Evolutionary conservation across 1,140 invertebrate genomes (phyloP), one percentile per base, ranked within the genome.

Genomic region (Pachyrhynchus sulphureomaculatus): DNA sequence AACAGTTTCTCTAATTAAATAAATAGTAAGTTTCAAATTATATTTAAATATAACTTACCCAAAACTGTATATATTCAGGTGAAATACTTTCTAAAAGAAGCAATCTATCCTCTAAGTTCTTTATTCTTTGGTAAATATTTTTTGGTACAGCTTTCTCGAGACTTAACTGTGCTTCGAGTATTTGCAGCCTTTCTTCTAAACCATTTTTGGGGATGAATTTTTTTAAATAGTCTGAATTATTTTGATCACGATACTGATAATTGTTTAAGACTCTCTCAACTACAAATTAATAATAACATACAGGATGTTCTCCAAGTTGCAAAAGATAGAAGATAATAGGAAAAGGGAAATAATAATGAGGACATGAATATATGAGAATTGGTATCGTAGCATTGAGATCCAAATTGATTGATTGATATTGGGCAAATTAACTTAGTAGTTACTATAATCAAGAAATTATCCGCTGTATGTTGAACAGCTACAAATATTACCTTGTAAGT

Each of bases 401-500:
- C n/a, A n/a, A n/a, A n/a, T n/a, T n/a, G n/a, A n/a, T n/a, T n/a
- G n/a, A n/a, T n/a, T n/a, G n/a, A n/a, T n/a, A n/a, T n/a, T n/a
- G n/a, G n/a, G n/a, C n/a, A n/a, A n/a, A n/a, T n/a, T n/a, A n/a
- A n/a, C n/a, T n/a, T n/a, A n/a, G n/a, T n/a, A n/a, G n/a, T n/a
- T n/a, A n/a, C n/a, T n/a, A n/a, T n/a, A n/a, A n/a, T n/a, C n/a
- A n/a, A n/a, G n/a, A n/a, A n/a, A n/a, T n/a, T n/a, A n/a, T n/a
- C n/a, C n/a, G n/a, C n/a, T n/a, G n/a, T n/a, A n/a, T n/a, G n/a
- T n/a, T n/a, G n/a, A n/a, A n/a, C n/a, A n/a, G n/a, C n/a, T n/a
- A n/a, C n/a, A n/a, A n/a, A n/a, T n/a, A n/a, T n/a, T 78, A 88
- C 86, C 84, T 84, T 83, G 85, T 15, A 89, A 78, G 73, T 87